Conservation (phyloP, 2,797 vertebrate species). For the Danio tinwini region DNA sequence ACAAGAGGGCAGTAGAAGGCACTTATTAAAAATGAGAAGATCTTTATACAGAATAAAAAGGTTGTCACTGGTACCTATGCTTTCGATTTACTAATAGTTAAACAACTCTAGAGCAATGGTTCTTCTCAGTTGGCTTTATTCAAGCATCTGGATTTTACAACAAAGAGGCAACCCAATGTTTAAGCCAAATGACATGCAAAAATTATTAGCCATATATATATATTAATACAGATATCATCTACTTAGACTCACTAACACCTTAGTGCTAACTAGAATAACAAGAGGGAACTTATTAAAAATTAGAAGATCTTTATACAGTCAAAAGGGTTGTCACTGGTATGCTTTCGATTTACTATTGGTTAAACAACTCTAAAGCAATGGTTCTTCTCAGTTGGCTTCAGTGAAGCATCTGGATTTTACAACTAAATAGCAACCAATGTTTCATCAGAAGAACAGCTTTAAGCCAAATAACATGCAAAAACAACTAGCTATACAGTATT, state of each 20-base stretch:
- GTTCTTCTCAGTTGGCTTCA: not conserved
- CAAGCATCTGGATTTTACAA: not conserved
- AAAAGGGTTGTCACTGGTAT: slow-evolving; percentile 31
- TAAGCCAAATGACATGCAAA: too few species aligned
- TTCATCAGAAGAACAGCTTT: not conserved
- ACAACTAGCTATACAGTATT: too few species aligned
- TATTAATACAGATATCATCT: too few species aligned
- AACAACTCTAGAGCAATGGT: not conserved
- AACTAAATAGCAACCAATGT: not conserved
- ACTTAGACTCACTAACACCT: not conserved
- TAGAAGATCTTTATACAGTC: slow-evolving; percentile 30
- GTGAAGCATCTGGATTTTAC: not conserved
- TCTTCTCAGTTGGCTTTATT: not conserved
- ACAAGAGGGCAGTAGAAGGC: slow-evolving; percentile 45
- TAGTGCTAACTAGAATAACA: slow-evolving; percentile 39
- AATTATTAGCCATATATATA: too few species aligned
- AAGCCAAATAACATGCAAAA: too few species aligned
- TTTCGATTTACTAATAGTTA: slow-evolving; percentile 5
- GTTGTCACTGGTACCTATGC: slow-evolving; percentile 27
- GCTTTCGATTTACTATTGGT: not conserved
- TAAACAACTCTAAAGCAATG: not conserved
- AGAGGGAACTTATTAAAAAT: slow-evolving; percentile 37
- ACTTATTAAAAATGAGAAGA: slow-evolving; percentile 42
- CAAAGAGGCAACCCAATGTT: not conserved
- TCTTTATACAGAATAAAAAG: slow-evolving; percentile 31